Evolutionary conservation across 2,797 vertebrate species (phyloP).

Genomic region (Rhodeus uyekii): DNA sequence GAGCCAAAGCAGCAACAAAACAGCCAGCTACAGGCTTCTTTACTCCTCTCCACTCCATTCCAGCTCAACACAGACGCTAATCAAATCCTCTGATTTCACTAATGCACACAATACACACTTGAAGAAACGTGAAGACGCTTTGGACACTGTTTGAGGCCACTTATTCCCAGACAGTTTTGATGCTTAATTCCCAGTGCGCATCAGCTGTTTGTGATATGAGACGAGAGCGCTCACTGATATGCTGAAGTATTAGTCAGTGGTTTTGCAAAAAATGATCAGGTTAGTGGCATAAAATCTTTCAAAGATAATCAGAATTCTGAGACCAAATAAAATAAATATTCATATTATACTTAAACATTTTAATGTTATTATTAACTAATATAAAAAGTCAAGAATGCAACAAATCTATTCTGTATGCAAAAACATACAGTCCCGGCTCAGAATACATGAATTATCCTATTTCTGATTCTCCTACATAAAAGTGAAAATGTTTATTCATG

Average conservation of each 20-base stretch:
- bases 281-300: background rate
- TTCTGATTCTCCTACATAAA: too few relatives aligned
- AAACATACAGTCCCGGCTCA: background rate
- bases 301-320: slow-evolving; percentile 3
- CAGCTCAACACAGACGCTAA: slow-evolving; percentile 66
- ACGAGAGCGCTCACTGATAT: background rate
- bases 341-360: background rate
- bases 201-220: slow-evolving; percentile 15
- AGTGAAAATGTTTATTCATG: background rate
- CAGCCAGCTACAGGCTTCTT: slow-evolving; percentile 42
- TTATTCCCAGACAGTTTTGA: slow-evolving; percentile 3
- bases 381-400: background rate
- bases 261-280: background rate
- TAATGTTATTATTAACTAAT: background rate
- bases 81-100: slow-evolving; percentile 37
- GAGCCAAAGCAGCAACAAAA: slow-evolving; percentile 41
- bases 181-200: slow-evolving; percentile 14
- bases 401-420: background rate
- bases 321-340: background rate
- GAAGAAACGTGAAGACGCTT: slow-evolving; percentile 7
- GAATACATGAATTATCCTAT: background rate
- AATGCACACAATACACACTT: slow-evolving; percentile 24
- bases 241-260: background rate
- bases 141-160: slow-evolving; percentile 9
- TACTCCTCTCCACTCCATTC: slow-evolving; percentile 63